Conservation (phyloP, 2,113 vertebrate genomes). For the Sylvicapra grimmia region DNA sequence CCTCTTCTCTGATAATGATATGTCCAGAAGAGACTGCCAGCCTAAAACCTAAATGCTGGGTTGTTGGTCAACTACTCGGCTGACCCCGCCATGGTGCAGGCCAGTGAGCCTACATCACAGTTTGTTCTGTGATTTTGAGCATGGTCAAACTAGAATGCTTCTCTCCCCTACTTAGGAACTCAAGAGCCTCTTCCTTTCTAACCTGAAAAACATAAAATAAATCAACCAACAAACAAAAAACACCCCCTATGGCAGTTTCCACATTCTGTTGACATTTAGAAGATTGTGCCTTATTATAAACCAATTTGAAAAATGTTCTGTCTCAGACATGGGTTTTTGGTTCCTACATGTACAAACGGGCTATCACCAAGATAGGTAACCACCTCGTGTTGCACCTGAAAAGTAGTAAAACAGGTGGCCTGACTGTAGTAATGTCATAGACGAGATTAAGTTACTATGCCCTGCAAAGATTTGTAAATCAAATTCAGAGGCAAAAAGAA, state of each 20-base stretch:
- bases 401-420: constrained; percentile 9
- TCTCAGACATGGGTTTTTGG: constrained; percentile 37
- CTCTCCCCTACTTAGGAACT: not conserved
- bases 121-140: constrained; percentile 10
- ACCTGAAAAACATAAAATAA: constrained; percentile 1
- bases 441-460: not conserved
- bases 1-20: not conserved
- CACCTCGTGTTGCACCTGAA: constrained; percentile 59
- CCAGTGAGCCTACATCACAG: not conserved
- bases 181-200: constrained; percentile 52
- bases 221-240: not conserved
- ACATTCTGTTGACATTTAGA: constrained; percentile 33
- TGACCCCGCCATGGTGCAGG: not conserved
- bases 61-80: not conserved
- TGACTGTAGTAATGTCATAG: constrained; percentile 10
- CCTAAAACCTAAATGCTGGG: not conserved
- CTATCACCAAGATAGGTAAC: constrained; percentile 15
- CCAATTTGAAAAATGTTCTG: constrained; percentile 12
- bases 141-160: constrained; percentile 11
- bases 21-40: not conserved
- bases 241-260: not conserved
- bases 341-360: constrained; percentile 24
- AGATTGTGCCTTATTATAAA: constrained; percentile 62
- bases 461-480: constrained; percentile 48
- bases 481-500: constrained; percentile 38